These are phyloP conservation scores for Himalopsyche japonica DNA, from an alignment of 2,888 invertebrate genomes.

Conservation along the genomic window DNA sequence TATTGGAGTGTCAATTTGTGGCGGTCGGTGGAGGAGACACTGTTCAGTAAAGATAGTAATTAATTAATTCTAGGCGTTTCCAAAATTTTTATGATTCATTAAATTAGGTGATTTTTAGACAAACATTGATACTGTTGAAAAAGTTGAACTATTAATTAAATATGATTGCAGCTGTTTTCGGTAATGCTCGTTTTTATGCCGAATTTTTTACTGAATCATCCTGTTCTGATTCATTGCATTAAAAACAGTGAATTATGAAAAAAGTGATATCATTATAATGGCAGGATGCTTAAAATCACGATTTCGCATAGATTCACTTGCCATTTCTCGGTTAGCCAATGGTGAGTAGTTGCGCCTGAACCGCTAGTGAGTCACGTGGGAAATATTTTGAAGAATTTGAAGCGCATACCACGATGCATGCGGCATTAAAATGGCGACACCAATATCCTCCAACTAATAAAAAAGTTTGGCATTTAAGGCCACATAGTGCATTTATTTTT, in stretches of 20 bases:
- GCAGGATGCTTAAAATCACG: neutral
- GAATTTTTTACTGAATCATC: neutral
- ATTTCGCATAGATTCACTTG: neutral
- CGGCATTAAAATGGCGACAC: neutral
- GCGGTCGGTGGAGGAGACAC: no score
- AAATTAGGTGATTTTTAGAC: no score
- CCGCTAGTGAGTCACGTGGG: neutral
- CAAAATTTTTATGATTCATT: no score
- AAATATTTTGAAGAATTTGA: neutral
- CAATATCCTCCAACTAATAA: neutral
- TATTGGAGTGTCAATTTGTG: no score
- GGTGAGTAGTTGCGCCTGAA: neutral
- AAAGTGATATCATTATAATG: neutral
- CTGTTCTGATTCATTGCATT: neutral
- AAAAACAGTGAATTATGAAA: neutral
- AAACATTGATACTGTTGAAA: no score
- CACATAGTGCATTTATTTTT: no score
- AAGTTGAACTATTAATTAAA: no score
- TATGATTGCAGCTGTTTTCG: neutral
- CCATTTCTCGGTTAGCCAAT: neutral
- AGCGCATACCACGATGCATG: neutral
- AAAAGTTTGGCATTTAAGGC: no score
- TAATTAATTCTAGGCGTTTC: no score
- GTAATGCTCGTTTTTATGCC: neutral
- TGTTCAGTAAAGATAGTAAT: no score